Conservation (phyloP, 2,888 invertebrate genomes). For the Plagiodera versicolora region DNA sequence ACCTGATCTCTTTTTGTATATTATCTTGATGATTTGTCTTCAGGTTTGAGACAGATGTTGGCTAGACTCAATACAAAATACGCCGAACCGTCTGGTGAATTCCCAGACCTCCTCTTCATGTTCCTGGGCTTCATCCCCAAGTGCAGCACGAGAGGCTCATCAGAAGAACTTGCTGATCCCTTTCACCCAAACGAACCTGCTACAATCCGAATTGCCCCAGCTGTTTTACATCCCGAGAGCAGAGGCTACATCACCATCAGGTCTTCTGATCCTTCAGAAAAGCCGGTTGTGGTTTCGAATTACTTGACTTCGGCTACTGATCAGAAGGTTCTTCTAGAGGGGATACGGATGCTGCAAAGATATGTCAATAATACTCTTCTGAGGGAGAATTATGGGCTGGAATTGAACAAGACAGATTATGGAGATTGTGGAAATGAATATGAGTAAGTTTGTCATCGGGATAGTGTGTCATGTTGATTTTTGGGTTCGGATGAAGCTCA, state of each 20-base stretch:
- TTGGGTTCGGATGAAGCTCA: too few species aligned
- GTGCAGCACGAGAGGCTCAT: conserved; percentile 58
- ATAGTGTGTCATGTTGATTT: too few species aligned
- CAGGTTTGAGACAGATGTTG: conserved; percentile 65
- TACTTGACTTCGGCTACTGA: conserved; percentile 71
- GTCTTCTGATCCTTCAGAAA: conserved; percentile 66
- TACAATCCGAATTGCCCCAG: conserved; percentile 56
- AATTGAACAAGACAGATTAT: conserved; percentile 62
- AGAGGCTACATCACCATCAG: conserved; percentile 64
- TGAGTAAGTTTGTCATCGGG: conserved; percentile 48
- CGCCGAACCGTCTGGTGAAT: conserved; percentile 61
- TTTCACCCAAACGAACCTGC: conserved; percentile 40
- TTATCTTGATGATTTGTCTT: too few species aligned
- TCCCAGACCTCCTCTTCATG: conserved; percentile 69
- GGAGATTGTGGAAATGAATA: conserved; percentile 69
- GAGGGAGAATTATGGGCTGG: conserved; percentile 60
- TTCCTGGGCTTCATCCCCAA: conserved; percentile 64
- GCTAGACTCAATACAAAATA: conserved; percentile 65
- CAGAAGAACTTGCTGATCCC: conserved; percentile 49
- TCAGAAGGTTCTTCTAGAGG: conserved; percentile 62
- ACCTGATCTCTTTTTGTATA: too few species aligned
- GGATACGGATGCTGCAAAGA: conserved; percentile 59
- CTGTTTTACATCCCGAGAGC: conserved; percentile 67
- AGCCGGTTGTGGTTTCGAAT: conserved; percentile 73
- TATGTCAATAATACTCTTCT: conserved; percentile 61